Base-by-base conservation (phyloP, 1,140 invertebrate species). In the Drosophila nigromelanica region DNA sequence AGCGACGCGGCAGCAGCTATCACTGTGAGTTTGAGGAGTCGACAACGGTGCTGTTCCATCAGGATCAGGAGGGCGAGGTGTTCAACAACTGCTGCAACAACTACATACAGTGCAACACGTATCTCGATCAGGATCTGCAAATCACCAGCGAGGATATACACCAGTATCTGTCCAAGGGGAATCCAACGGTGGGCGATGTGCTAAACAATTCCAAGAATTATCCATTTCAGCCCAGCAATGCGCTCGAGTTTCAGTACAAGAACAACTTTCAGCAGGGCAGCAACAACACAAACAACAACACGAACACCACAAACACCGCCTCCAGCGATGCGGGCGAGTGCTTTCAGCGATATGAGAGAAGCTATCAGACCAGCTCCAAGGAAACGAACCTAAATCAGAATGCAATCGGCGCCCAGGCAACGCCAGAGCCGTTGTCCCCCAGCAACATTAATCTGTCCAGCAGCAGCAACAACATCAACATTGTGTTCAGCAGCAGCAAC, bases 71-170 rank as follows among this genome's bases (percentile, higher is more conserved):
- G 35, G 90, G 90, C 0, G 90, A 91, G 54, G 63, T 89, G 8
- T 91, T 63, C 50, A 91, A 91, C 71, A 91, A 91, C 18, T 91
- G 90, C 39, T 91, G 90, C 73, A 91, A 86, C 74, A 91, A 91
- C 40, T 91, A 91, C 39, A 78, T 91, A 51, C 90, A 91, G 58
- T 91, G 90, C 76, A 91, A 91, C 58, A 85, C 89, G 27, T 91
- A 91, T 60, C 39, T 91, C 59, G 90, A 91, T 58, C 90, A 91
- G 74, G 90, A 91, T 45, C 72, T 91, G 63, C 90, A 91, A 64
- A 91, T 91, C 5, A 91, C 90, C 69, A 91, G 90, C 66, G 90
- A 91, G 74, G 90, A 91, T 21, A 91, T 91, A 15, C 90, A 91
- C 14, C 91, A 91, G 62, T 91, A 91, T 60, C 58, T 91, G 61